Percentiles rank a stretch among this genome's conserved stretches.
Evolutionary conservation across 2,888 invertebrate species (phyloP).

Genomic region (Resseliella maxima): DNA sequence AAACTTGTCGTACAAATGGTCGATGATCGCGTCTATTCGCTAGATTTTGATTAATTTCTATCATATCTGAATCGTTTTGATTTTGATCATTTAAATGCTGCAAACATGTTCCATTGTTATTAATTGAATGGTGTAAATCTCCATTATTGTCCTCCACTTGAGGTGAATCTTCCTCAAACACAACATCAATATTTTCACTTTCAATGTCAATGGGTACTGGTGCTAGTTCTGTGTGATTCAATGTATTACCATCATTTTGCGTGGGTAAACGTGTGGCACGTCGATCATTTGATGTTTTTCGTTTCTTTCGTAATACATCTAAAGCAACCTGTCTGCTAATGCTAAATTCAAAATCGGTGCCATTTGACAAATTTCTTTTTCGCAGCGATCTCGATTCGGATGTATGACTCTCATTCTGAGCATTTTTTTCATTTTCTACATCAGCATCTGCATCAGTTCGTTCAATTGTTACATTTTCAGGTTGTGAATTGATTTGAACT

Average conservation of each 20-base stretch:
- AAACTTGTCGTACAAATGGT: slow-evolving; percentile 26
- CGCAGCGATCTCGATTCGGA: no score
- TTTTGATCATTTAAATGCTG: background rate
- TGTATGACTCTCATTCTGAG: background rate
- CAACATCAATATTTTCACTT: slow-evolving; percentile 38
- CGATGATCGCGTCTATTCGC: slow-evolving; percentile 29
- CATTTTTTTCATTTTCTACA: background rate
- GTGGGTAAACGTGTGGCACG: background rate
- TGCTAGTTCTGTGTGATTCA: background rate
- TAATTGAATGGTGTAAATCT: background rate
- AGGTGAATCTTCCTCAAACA: slow-evolving; percentile 36
- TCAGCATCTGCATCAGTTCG: background rate
- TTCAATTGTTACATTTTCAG: background rate
- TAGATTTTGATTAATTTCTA: background rate
- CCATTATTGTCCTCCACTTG: background rate
- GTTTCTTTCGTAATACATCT: slow-evolving; percentile 33
- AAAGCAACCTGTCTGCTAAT: background rate
- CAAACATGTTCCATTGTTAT: background rate
- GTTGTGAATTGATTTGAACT: background rate
- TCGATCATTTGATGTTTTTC: background rate
- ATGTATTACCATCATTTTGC: background rate
- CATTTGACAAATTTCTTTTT: slow-evolving; percentile 31
- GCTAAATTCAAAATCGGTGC: background rate
- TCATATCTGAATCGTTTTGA: background rate
- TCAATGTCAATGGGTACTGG: background rate